Evolutionary conservation across 2,113 vertebrate genomes (phyloP).

Genomic region (Balaeniceps rex): DNA sequence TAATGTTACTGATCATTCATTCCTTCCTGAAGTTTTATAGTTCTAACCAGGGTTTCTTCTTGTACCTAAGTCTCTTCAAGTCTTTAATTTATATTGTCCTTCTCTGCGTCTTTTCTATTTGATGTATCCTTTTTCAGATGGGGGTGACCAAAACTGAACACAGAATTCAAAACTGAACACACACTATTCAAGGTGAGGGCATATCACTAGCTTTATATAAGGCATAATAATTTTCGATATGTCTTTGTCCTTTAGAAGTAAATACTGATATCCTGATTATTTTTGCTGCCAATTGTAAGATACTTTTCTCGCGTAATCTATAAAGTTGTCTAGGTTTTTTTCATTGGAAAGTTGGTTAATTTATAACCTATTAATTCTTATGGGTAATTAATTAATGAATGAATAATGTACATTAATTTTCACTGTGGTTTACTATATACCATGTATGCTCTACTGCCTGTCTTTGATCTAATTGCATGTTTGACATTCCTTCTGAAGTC

Average conservation of each 20-base stretch:
- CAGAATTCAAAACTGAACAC: slow-evolving; percentile 66
- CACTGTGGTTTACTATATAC: background rate
- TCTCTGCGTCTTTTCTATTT: slow-evolving; percentile 63
- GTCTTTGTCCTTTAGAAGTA: slow-evolving; percentile 13
- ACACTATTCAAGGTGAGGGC: slow-evolving; percentile 63
- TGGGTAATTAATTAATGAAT: background rate
- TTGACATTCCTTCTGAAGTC: background rate
- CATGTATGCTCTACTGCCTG: background rate
- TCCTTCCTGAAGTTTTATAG: background rate
- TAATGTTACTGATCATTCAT: background rate
- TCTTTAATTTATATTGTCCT: slow-evolving; percentile 44
- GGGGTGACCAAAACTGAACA: slow-evolving; percentile 49
- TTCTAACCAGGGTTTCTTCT: slow-evolving; percentile 31
- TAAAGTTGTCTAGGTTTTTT: background rate
- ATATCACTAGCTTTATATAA: slow-evolving; percentile 48
- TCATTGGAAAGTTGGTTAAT: background rate
- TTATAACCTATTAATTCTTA: background rate
- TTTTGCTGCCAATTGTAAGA: background rate
- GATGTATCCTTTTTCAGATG: slow-evolving; percentile 69
- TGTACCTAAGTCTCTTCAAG: background rate
- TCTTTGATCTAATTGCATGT: background rate
- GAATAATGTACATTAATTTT: background rate
- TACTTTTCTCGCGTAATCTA: background rate
- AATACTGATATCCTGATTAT: background rate
- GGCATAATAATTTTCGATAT: background rate